Base-by-base conservation (phyloP, 1,140 invertebrate genomes). In the Cheumatopsyche charites region DNA sequence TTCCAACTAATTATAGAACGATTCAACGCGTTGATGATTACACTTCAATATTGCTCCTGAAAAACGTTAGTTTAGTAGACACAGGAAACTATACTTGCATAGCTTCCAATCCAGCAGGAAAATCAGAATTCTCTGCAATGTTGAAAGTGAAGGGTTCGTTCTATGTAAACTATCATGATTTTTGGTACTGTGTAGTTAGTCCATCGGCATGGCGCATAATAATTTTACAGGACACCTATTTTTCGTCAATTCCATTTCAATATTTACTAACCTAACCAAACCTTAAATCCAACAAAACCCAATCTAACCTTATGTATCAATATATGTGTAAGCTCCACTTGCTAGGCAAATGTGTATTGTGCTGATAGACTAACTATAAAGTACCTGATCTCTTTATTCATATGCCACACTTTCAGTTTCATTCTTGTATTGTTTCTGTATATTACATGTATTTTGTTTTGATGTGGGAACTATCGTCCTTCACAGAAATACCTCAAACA, bases 81-180 rank as follows among this genome's bases (percentile, higher is more conserved):
- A 58, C 87, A 77, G 91, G 91, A 74, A 87, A 89, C 77, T 96
- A 94, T 81, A 92, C 90, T 62, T 96, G 94, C 82, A 87, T 89
- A 73, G 91, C 89, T 74, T 88, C 83, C 52, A 93, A 93, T 84
- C 81, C 83, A 73, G 93, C 92, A 67, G 91, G 92, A 76, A 88
- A 80, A 75, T 87, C 87, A 79, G 89, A 87, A 79, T 87, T 90
- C 77, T 88, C 89, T 75, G 86, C 90, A 72, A 83, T 85, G 75
- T 84, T 90, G 78, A 82, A 87, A 82, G 82, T 85, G 67, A 83
- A 84, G 82, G 82, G 83, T 83, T 83, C 77, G 72, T 75, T 71
- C 78, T 7, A 25, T 62, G 43, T 66, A 45, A 23, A 67, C 23
- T 52, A 19, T 17, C 9, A 52, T 13, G 17, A n/a, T n/a, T n/a